A percentile compares a stretch with the other conserved stretches of the same genome.
Conservation (phyloP, 2,113 vertebrate species). For the Glaucidium brasilianum region DNA sequence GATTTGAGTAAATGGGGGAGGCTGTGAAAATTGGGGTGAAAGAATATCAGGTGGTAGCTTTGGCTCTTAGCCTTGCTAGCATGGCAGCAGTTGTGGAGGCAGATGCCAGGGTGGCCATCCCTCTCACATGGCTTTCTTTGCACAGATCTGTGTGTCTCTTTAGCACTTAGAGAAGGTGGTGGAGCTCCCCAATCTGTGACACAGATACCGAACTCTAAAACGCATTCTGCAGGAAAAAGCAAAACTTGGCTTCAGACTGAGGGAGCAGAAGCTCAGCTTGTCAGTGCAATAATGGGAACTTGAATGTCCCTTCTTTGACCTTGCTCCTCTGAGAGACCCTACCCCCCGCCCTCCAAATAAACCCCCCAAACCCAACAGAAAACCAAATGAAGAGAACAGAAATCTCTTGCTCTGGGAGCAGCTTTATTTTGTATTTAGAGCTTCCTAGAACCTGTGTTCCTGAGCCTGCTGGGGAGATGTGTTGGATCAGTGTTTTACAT, state of each 20-base stretch:
- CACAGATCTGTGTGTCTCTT: background rate
- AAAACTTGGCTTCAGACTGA: background rate
- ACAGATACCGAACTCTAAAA: background rate
- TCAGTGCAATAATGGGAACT: background rate
- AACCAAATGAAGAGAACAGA: background rate
- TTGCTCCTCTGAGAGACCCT: background rate
- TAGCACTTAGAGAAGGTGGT: background rate
- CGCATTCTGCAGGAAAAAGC: background rate
- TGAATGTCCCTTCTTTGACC: background rate
- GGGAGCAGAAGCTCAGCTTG: background rate
- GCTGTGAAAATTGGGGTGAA: background rate
- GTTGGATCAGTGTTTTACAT: background rate
- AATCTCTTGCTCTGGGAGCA: background rate
- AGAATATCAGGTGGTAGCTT: background rate
- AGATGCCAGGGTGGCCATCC: background rate
- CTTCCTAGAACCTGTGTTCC: background rate
- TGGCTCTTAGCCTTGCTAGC: no score
- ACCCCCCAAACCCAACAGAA: background rate
- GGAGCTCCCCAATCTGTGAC: background rate
- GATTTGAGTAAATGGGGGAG: background rate
- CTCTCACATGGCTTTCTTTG: rapidly evolving
- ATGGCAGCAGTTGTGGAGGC: background rate
- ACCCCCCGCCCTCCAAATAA: rapidly evolving
- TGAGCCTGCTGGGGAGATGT: background rate
- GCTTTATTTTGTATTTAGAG: background rate